These are phyloP conservation scores for Uloborus diversus DNA, from an alignment of 1,140 invertebrate species.

Conservation along the genomic window DNA sequence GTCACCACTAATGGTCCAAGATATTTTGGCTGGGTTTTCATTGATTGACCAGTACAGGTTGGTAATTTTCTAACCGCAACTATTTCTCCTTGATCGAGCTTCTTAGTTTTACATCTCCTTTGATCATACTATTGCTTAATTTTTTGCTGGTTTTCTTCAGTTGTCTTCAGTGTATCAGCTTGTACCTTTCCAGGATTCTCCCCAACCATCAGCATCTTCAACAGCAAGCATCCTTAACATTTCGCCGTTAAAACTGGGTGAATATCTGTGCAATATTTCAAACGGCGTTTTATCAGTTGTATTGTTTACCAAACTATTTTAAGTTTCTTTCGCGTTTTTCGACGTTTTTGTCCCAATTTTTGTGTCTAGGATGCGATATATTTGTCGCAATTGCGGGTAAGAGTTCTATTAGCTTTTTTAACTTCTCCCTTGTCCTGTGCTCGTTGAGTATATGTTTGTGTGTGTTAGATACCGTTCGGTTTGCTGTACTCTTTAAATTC, in stretches of 20 bases:
- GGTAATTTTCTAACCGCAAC: neutral
- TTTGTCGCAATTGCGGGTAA: neutral
- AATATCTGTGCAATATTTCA: constrained; percentile 7
- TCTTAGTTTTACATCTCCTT: neutral
- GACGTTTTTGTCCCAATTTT: too few relatives aligned
- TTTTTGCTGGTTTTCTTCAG: neutral
- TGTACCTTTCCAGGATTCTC: neutral
- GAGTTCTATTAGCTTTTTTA: neutral
- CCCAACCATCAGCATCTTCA: neutral
- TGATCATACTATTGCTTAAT: too few relatives aligned
- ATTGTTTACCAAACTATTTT: constrained; percentile 1
- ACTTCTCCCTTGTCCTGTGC: neutral
- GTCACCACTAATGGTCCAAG: neutral
- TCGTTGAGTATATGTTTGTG: neutral
- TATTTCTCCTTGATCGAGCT: neutral
- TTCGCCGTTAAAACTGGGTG: neutral
- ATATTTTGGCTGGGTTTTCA: neutral
- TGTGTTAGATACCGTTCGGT: neutral
- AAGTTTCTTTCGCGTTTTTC: neutral
- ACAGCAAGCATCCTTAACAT: neutral
- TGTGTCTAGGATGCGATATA: neutral
- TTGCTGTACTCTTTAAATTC: neutral
- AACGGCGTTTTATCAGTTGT: constrained; percentile 7
- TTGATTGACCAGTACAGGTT: neutral
- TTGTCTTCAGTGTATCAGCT: neutral